A percentile compares a stretch with the other conserved stretches of the same genome.
phyloP scores from a whole-genome alignment of 2,113 vertebrate species.

The Sander lucioperca region DNA sequence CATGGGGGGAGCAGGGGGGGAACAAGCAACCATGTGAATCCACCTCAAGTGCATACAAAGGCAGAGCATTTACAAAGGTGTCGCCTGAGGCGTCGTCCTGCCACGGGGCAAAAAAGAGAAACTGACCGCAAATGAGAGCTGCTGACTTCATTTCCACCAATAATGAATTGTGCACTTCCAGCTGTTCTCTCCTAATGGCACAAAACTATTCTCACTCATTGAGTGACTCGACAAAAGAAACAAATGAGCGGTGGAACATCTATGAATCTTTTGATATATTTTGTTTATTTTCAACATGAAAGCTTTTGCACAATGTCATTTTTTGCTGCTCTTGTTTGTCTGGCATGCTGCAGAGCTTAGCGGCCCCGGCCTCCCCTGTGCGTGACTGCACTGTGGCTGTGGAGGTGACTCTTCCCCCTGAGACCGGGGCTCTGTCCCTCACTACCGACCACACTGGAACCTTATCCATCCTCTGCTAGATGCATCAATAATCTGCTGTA shows the following conservation, averaged over 20 bases:
- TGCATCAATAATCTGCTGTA: conserved; percentile 78
- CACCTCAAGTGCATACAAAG: conserved; percentile 44
- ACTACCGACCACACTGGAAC: conserved; percentile 68
- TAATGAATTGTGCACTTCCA: conserved; percentile 51
- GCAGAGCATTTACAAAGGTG: conserved; percentile 47
- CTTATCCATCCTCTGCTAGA: conserved; percentile 75
- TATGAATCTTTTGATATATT: conserved; percentile 37
- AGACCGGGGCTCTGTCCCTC: conserved; percentile 61
- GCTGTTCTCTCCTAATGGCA: conserved; percentile 22
- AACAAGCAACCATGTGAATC: conserved; percentile 45
- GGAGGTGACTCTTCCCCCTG: conserved; percentile 59
- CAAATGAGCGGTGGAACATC: too few relatives aligned
- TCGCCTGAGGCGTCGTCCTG: conserved; percentile 32
- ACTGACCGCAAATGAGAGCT: conserved; percentile 41
- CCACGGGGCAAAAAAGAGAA: conserved; percentile 16
- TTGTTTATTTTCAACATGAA: conserved; percentile 33
- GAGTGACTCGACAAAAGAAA: too few relatives aligned
- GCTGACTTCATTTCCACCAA: conserved; percentile 50
- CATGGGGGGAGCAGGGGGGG: neutral
- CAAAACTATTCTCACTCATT: conserved; percentile 7
- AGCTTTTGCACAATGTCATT: conserved; percentile 13
- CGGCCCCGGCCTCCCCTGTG: conserved; percentile 16
- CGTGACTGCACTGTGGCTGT: conserved; percentile 51
- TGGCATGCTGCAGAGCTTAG: conserved; percentile 11
- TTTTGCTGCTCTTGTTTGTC: conserved; percentile 11